Evolutionary conservation across 2,113 vertebrate genomes (phyloP).

Genomic region (Lamprotornis superbus): DNA sequence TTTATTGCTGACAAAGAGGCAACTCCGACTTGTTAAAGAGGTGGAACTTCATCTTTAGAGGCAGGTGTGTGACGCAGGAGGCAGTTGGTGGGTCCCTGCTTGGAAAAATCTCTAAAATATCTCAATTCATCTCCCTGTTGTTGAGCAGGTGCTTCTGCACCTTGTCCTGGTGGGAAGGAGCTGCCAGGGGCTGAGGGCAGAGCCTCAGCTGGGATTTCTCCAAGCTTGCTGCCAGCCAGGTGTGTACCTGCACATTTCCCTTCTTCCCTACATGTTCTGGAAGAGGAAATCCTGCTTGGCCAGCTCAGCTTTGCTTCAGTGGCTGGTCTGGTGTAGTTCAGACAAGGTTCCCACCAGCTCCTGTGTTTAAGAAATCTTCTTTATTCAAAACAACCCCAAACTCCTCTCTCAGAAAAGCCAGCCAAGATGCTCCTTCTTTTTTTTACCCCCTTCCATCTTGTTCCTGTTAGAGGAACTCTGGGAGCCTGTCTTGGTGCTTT

Average conservation of each 20-base stretch:
- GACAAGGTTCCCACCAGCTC: slow-evolving; percentile 39
- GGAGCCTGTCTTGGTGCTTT: slow-evolving; percentile 51
- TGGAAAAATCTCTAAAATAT: background rate
- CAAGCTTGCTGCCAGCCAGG: background rate
- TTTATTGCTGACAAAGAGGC: background rate
- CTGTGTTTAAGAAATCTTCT: background rate
- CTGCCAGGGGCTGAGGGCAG: background rate
- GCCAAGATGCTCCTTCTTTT: slow-evolving; percentile 27
- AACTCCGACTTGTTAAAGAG: background rate
- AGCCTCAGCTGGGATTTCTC: background rate
- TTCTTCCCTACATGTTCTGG: background rate
- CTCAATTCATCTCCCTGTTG: background rate
- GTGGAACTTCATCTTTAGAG: background rate
- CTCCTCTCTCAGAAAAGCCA: slow-evolving; percentile 19
- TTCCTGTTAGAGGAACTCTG: slow-evolving; percentile 36
- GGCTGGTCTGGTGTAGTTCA: slow-evolving; percentile 29
- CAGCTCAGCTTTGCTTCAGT: background rate
- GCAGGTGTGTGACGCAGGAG: background rate
- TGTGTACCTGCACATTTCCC: background rate
- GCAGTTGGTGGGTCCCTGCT: background rate
- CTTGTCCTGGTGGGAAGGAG: background rate
- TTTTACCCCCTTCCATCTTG: background rate
- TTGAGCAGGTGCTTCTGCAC: background rate
- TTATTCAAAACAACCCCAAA: slow-evolving; percentile 19
- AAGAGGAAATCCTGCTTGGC: background rate